These are phyloP conservation scores for Coreius guichenoti DNA, from an alignment of 2,797 vertebrate species.

Conservation along the genomic window DNA sequence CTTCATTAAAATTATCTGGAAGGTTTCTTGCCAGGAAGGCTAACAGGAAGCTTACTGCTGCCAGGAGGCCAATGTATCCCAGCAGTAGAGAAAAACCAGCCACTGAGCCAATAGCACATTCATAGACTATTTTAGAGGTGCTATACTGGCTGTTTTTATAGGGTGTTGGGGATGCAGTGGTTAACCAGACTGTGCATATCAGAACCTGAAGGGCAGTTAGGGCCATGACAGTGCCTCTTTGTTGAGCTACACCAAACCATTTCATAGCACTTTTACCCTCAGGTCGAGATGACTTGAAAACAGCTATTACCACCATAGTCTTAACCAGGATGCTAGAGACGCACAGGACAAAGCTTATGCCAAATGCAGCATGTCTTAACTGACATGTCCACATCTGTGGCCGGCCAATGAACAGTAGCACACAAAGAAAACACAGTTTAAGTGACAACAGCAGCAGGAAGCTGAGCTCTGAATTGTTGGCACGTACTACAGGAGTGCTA, in stretches of 20 bases:
- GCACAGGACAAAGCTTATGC: slow-evolving; percentile 60
- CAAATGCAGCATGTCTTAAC: slow-evolving; percentile 61
- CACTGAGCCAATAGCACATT: slow-evolving; percentile 65
- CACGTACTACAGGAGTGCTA: slow-evolving; percentile 51
- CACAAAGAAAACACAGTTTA: slow-evolving; percentile 59
- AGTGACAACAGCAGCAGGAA: slow-evolving; percentile 57
- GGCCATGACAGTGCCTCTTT: slow-evolving; percentile 71
- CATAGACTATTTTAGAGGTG: slow-evolving; percentile 70
- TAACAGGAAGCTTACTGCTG: slow-evolving; percentile 63
- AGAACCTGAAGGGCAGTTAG: slow-evolving; percentile 61
- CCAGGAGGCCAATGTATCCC: slow-evolving; percentile 66
- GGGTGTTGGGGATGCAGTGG: slow-evolving; percentile 63
- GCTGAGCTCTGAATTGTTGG: slow-evolving; percentile 61
- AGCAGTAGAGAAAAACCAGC: slow-evolving; percentile 61
- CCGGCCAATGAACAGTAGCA: slow-evolving; percentile 58
- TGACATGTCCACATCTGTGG: slow-evolving; percentile 59
- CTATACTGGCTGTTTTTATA: slow-evolving; percentile 70
- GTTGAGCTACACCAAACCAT: slow-evolving; percentile 71
- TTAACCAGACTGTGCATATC: slow-evolving; percentile 68
- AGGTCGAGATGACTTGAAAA: slow-evolving; percentile 66
- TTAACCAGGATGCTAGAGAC: slow-evolving; percentile 65
- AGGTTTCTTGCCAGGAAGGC: slow-evolving; percentile 68
- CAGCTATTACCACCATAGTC: slow-evolving; percentile 75
- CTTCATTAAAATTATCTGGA: slow-evolving; percentile 68
- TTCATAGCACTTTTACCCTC: slow-evolving; percentile 64